These are phyloP conservation scores for Actinia tenebrosa DNA, from an alignment of 64 coral and sea anemone genomes.

Conservation along the genomic window DNA sequence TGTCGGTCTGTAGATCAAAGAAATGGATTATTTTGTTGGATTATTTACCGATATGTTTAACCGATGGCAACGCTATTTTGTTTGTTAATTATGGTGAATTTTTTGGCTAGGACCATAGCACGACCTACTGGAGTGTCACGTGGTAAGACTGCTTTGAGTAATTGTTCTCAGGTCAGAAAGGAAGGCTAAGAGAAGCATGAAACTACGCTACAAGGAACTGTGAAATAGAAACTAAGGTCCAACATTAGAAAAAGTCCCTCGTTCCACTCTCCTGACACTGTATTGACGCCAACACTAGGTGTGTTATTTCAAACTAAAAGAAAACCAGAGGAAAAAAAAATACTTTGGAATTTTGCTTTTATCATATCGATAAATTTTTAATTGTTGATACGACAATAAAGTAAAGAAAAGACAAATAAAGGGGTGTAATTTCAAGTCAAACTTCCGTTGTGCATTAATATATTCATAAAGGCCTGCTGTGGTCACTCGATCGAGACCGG, in stretches of 20 bases:
- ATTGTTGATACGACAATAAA: background rate
- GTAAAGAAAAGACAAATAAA: background rate
- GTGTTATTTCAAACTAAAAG: background rate
- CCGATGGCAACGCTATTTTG: no score
- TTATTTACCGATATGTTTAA: no score
- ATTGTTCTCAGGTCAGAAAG: background rate
- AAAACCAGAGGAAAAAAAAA: no score
- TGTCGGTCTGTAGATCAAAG: no score
- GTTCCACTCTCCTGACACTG: background rate
- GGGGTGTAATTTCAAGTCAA: background rate
- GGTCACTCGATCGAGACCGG: background rate
- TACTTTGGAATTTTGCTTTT: background rate
- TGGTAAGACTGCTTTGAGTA: background rate
- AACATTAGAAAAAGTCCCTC: background rate
- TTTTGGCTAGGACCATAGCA: no score
- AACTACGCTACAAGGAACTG: background rate
- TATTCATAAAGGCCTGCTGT: background rate
- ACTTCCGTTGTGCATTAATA: background rate
- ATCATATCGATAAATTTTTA: background rate
- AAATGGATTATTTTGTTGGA: no score
- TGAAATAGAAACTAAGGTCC: background rate
- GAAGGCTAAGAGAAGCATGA: background rate
- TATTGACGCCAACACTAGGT: background rate
- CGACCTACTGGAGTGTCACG: background rate
- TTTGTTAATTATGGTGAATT: no score